Base-by-base conservation (phyloP, 2,113 vertebrate species). In the Syrmaticus mikado region DNA sequence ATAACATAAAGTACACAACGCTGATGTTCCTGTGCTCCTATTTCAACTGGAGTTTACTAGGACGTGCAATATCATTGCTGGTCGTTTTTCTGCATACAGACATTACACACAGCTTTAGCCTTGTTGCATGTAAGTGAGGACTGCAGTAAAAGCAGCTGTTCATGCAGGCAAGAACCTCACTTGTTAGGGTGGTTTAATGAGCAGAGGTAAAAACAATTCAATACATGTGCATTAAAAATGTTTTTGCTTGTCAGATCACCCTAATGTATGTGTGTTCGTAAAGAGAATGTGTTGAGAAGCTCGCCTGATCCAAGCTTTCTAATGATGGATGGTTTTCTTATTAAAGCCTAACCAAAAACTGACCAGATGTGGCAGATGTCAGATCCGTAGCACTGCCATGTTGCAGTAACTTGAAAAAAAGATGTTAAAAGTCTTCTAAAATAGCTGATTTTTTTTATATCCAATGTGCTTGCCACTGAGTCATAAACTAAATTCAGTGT, bases 401-500 rank as follows among this genome's bases (percentile, higher is more conserved):
- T 45, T 75, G 32, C 30, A 75, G 53, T 24, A 75, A 81, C 40
- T 70, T 86, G 3, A 6, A 38, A 80, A 82, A 67, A 8, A 12
- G 50, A 40, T 21, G 34, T 76, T 30, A 30, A 45, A 66, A 34
- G 9, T 40, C 17, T 52, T 50, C 4, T 5, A 7, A 15, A 18
- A 34, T 57, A 36, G 57, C n/a, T 57, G 36, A 18, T 1, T 80
- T 74, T 82, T 40, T 78, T 80, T 36, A 7, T 32, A 65, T 74
- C 60, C 20, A n/a, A 1, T n/a, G 22, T 81, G 32, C 40, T 82
- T 3, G 4, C 57, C 41, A 48, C 68, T 65, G 87, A 88, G 58
- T 90, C 90, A 75, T 78, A 75, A 92, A 81, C 66, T 72, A 46
- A 75, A 91, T 58, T 94, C 73, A 70, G 52, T 75, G 62, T 85